Evolutionary conservation across 2,113 vertebrate genomes (phyloP).

Genomic region (Mirounga angustirostris): DNA sequence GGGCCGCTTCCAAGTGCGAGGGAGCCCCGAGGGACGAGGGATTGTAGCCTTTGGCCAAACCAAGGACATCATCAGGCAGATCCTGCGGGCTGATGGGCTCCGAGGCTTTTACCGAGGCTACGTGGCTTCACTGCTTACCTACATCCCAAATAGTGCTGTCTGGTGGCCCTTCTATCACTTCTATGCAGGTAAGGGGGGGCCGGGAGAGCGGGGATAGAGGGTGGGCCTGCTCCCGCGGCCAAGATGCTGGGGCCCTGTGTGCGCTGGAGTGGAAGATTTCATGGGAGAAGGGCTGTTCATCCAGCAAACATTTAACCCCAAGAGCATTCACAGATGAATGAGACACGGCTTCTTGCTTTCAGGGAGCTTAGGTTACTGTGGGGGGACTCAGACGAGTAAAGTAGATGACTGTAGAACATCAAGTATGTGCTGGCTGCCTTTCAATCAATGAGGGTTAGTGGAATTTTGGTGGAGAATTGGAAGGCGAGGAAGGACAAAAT

Average conservation of each 20-base stretch:
- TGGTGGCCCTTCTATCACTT: conserved; percentile 99
- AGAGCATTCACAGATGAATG: background rate
- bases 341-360: background rate
- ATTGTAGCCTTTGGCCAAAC: conserved; percentile 93
- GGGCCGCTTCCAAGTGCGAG: conserved; percentile 92
- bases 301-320: background rate
- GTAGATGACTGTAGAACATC: background rate
- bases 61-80: conserved; percentile 94
- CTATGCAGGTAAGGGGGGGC: conserved; percentile 92
- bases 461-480: background rate
- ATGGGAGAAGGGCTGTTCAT: background rate
- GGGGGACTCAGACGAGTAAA: background rate
- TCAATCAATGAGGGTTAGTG: background rate
- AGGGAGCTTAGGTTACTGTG: background rate
- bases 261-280: background rate
- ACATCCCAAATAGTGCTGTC: conserved; percentile 97
- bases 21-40: conserved; percentile 79
- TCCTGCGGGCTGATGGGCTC: conserved; percentile 93
- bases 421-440: background rate
- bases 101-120: conserved; percentile 97
- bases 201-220: background rate
- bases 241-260: background rate
- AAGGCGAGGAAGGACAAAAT: background rate
- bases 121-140: conserved; percentile 96
- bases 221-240: background rate